Evolutionary conservation across 2,888 invertebrate species (phyloP).

Genomic region (Leptopilina myrica): DNA sequence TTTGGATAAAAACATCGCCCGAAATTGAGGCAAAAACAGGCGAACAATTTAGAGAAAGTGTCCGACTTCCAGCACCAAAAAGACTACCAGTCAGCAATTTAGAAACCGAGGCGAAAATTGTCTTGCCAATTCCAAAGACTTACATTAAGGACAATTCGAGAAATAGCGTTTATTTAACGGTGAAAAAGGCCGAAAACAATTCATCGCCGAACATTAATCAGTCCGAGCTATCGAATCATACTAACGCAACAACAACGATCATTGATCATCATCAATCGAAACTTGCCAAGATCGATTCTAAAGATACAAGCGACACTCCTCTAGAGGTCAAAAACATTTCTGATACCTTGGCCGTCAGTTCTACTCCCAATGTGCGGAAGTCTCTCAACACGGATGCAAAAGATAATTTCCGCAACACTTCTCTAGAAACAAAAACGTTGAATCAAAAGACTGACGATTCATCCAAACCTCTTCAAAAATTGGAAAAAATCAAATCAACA

Average conservation of each 20-base stretch:
- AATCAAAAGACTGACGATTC: no score
- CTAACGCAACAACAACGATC: slow-evolving; percentile 41
- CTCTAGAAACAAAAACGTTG: no score
- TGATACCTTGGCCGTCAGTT: slow-evolving; percentile 56
- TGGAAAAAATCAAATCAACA: no score
- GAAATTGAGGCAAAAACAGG: slow-evolving; percentile 43
- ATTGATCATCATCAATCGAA: slow-evolving; percentile 29
- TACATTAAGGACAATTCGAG: slow-evolving; percentile 71
- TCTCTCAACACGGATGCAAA: slow-evolving; percentile 1
- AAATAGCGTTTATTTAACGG: slow-evolving; percentile 71
- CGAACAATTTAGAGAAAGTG: slow-evolving; percentile 71
- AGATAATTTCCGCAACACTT: not conserved
- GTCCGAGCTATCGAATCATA: slow-evolving; percentile 50
- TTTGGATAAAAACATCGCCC: slow-evolving; percentile 60
- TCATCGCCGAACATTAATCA: slow-evolving; percentile 38
- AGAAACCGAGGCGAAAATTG: slow-evolving; percentile 62
- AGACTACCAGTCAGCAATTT: slow-evolving; percentile 39
- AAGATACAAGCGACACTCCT: slow-evolving; percentile 64
- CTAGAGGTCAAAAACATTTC: slow-evolving; percentile 60
- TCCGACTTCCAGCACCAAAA: slow-evolving; percentile 67
- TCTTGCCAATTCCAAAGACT: slow-evolving; percentile 67
- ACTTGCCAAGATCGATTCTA: slow-evolving; percentile 59
- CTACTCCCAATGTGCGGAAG: slow-evolving; percentile 44
- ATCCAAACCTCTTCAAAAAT: no score
- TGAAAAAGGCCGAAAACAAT: slow-evolving; percentile 60